phyloP scores from a whole-genome alignment of 2,888 invertebrate genomes.

The Aleiodes leptofemur region DNA sequence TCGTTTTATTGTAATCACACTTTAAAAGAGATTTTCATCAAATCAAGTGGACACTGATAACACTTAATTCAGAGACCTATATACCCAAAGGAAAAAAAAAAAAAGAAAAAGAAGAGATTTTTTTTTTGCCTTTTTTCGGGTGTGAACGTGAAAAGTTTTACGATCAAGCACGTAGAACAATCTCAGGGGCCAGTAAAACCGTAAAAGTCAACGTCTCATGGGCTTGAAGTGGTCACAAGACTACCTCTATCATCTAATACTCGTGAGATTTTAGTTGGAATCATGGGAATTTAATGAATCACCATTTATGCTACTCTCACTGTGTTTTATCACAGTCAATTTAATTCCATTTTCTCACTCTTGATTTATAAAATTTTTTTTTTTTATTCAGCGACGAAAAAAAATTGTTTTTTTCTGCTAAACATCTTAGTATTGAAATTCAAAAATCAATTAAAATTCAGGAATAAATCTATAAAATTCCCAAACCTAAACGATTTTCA shows the following conservation, averaged over 20 bases:
- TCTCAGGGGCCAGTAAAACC: constrained; percentile 22
- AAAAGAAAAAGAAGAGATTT: too few species aligned
- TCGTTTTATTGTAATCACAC: too few species aligned
- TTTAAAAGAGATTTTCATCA: neutral
- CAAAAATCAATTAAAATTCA: too few species aligned
- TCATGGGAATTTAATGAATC: constrained; percentile 20
- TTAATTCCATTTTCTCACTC: neutral
- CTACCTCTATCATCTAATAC: constrained; percentile 30
- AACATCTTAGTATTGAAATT: too few species aligned
- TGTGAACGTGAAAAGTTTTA: constrained; percentile 34
- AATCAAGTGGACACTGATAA: constrained; percentile 2
- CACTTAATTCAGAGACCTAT: constrained; percentile 2
- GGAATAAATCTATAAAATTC: too few species aligned
- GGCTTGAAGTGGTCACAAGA: constrained; percentile 15
- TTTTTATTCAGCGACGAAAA: too few species aligned
- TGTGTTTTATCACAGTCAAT: constrained; percentile 26
- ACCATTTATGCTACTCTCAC: constrained; percentile 20
- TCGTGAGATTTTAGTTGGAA: constrained; percentile 23
- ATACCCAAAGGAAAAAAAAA: neutral
- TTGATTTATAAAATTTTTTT: neutral
- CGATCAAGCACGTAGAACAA: constrained; percentile 33
- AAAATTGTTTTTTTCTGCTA: too few species aligned
- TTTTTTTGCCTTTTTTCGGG: constrained; percentile 32
- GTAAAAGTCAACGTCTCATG: constrained; percentile 27
- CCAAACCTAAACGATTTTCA: too few species aligned